A percentile compares a stretch with the other conserved stretches of the same genome.
Conservation (phyloP, 2,113 vertebrate species). For the Psephotus haematonotus region DNA sequence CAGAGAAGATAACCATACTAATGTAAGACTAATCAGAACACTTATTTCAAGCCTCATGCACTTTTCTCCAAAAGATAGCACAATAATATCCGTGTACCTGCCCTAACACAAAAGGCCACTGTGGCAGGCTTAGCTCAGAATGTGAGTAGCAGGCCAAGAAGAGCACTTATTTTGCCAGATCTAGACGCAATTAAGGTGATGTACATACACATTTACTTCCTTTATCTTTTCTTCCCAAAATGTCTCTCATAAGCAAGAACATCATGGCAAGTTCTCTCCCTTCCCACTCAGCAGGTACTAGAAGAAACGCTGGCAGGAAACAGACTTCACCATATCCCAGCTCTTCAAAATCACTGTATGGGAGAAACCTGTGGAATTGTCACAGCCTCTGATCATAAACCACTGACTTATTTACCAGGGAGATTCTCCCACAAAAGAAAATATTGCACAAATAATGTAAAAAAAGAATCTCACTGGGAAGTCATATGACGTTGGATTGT, state of each 20-base stretch:
- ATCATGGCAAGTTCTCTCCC: neutral
- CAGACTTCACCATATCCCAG: neutral
- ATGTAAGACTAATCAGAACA: rapidly evolving
- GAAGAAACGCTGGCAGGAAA: neutral
- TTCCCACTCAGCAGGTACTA: neutral
- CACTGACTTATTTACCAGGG: neutral
- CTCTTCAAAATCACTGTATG: neutral
- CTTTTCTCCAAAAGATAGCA: neutral
- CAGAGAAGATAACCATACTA: neutral
- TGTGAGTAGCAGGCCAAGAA: neutral
- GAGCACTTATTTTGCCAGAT: neutral
- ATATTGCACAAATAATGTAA: neutral
- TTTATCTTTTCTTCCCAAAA: neutral
- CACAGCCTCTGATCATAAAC: neutral
- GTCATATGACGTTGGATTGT: neutral
- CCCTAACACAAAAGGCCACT: neutral
- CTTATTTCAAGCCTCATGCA: neutral
- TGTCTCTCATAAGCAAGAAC: neutral
- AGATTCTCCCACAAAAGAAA: neutral
- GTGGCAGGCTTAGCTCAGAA: neutral
- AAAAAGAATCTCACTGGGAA: neutral
- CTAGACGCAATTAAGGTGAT: neutral
- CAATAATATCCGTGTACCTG: neutral
- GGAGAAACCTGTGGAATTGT: neutral
- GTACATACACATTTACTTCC: neutral